phyloP scores from a whole-genome alignment of 2,113 vertebrate species.

The Speoplatyrhinus poulsoni region DNA sequence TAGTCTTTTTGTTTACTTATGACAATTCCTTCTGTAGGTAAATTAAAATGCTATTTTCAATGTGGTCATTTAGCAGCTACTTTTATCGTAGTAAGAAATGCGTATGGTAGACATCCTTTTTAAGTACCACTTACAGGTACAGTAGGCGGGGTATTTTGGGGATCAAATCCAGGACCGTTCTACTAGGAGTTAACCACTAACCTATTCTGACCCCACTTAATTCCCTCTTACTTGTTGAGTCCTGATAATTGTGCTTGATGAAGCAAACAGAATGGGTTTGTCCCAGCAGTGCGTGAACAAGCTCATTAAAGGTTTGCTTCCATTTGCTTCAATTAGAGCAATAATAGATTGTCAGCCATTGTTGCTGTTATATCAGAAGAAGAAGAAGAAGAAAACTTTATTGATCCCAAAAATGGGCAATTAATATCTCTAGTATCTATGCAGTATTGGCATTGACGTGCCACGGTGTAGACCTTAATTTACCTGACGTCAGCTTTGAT shows the following conservation, averaged over 20 bases:
- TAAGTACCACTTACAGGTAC: too few relatives aligned
- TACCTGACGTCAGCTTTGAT: not conserved
- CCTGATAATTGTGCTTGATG: slow-evolving; percentile 1
- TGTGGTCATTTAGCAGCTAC: too few relatives aligned
- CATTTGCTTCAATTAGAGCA: not conserved
- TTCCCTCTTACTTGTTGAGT: not conserved
- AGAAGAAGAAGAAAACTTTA: too few relatives aligned
- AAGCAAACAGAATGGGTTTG: not conserved
- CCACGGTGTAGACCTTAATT: not conserved
- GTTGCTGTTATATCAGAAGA: not conserved
- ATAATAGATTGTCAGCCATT: not conserved
- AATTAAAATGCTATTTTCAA: too few relatives aligned
- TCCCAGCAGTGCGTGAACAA: not conserved
- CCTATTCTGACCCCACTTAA: not conserved
- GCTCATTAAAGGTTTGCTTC: not conserved
- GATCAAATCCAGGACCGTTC: too few relatives aligned
- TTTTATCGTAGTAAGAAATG: too few relatives aligned
- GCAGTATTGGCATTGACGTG: not conserved
- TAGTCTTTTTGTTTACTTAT: too few relatives aligned
- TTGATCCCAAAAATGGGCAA: too few relatives aligned
- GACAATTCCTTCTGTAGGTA: too few relatives aligned
- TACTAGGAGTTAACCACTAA: too few relatives aligned
- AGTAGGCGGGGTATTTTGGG: too few relatives aligned
- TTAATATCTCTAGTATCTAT: not conserved
- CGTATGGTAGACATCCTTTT: too few relatives aligned